These are phyloP conservation scores for Equus quagga DNA, from an alignment of 2,113 vertebrate species.

Conservation along the genomic window DNA sequence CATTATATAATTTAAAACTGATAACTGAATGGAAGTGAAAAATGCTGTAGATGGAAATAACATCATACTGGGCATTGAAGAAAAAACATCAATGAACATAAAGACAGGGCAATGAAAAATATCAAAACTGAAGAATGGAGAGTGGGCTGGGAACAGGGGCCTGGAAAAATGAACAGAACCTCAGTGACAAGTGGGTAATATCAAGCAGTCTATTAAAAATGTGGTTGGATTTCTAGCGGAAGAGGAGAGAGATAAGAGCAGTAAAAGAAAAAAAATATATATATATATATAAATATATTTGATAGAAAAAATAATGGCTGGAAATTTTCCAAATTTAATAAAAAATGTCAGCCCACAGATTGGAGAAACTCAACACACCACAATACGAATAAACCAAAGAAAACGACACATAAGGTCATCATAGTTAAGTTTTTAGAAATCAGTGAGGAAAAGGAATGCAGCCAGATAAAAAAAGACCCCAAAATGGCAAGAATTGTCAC, in stretches of 20 bases:
- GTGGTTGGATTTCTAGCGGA: not conserved
- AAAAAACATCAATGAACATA: not conserved
- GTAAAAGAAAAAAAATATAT: not conserved
- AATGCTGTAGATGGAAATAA: not conserved
- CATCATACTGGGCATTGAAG: not conserved
- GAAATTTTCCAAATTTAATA: not conserved
- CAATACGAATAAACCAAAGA: slow-evolving; percentile 5
- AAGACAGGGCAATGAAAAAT: not conserved
- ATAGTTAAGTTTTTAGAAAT: not conserved
- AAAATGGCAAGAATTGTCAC: slow-evolving; percentile 6
- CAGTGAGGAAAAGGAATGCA: not conserved
- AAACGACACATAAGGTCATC: not conserved
- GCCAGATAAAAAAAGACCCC: not conserved
- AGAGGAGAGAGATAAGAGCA: not conserved
- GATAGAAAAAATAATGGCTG: not conserved
- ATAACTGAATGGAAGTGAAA: not conserved
- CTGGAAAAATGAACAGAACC: not conserved
- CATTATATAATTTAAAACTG: slow-evolving; percentile 15
- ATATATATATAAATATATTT: not conserved
- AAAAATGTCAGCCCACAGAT: not conserved
- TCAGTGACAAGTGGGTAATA: not conserved
- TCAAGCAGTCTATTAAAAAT: not conserved
- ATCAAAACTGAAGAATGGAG: not conserved
- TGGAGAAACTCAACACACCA: not conserved
- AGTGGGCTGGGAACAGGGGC: not conserved